These are phyloP conservation scores for Venusia cambrica DNA, from an alignment of 2,888 invertebrate species.

Conservation along the genomic window DNA sequence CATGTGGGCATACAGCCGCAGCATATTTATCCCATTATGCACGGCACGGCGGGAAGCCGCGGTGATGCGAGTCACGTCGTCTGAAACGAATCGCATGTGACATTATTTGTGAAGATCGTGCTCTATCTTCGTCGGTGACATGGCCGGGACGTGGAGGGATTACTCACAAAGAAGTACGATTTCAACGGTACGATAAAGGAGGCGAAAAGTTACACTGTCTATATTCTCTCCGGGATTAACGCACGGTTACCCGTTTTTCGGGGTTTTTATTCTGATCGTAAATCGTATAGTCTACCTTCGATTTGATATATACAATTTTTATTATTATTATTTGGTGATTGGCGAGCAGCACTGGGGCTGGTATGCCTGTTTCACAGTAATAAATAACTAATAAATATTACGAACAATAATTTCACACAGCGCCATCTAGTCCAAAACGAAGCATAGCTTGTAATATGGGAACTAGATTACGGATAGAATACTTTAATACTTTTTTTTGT, in stretches of 20 bases:
- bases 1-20: conserved; percentile 75
- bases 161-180: conserved; percentile 80
- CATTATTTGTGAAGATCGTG: conserved; percentile 82
- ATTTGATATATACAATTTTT: conserved; percentile 6
- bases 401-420: no score
- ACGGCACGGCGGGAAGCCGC: conserved; percentile 67
- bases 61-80: conserved; percentile 78
- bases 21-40: conserved; percentile 81
- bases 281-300: conserved; percentile 5
- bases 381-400: no score
- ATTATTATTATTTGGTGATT: no score
- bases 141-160: conserved; percentile 78
- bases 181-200: conserved; percentile 78
- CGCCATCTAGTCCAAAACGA: no score
- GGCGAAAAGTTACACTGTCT: conserved; percentile 70
- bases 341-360: no score
- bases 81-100: conserved; percentile 81
- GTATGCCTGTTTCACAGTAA: no score
- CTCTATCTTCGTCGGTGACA: conserved; percentile 81
- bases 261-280: conserved; percentile 39
- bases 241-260: conserved; percentile 51
- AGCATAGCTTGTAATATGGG: no score
- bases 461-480: no score
- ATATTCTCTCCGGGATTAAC: conserved; percentile 71
- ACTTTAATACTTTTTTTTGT: no score